These are phyloP conservation scores for Diogma glabrata DNA, from an alignment of 2,888 invertebrate genomes.

Conservation along the genomic window DNA sequence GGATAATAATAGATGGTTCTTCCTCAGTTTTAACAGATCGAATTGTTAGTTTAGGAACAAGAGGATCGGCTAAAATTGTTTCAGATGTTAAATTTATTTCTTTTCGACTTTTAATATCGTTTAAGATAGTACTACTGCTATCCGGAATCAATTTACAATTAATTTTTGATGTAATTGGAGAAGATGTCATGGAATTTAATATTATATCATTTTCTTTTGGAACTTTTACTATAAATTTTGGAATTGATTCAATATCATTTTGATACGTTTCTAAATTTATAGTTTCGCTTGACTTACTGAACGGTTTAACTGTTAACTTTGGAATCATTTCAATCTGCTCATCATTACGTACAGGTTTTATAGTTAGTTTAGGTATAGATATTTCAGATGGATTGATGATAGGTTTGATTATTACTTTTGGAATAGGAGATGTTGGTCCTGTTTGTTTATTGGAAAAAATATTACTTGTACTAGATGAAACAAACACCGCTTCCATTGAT, in stretches of 20 bases:
- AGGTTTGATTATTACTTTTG: conserved; percentile 48
- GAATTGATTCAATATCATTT: background rate
- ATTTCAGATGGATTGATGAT: conserved; percentile 26
- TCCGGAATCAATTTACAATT: too few species aligned
- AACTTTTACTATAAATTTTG: conserved; percentile 29
- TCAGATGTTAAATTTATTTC: conserved; percentile 16
- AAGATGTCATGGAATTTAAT: conserved; percentile 25
- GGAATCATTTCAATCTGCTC: conserved; percentile 16
- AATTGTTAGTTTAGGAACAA: conserved; percentile 22
- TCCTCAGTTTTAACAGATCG: conserved; percentile 15
- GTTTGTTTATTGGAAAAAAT: background rate
- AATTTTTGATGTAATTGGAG: conserved; percentile 13
- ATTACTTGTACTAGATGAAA: conserved; percentile 21
- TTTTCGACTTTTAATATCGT: conserved; percentile 4
- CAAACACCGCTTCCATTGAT: conserved; percentile 28
- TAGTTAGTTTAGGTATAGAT: conserved; percentile 36
- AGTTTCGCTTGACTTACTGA: conserved; percentile 3
- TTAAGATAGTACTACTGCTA: background rate
- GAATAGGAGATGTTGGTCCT: conserved; percentile 33
- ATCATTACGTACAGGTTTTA: conserved; percentile 26
- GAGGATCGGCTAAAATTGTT: conserved; percentile 13
- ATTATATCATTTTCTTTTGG: conserved; percentile 41
- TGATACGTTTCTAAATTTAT: too few species aligned
- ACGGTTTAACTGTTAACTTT: conserved; percentile 13
- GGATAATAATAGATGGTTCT: conserved; percentile 15